Conservation (phyloP, 2,797 vertebrate genomes). For the Coilia nasus region DNA sequence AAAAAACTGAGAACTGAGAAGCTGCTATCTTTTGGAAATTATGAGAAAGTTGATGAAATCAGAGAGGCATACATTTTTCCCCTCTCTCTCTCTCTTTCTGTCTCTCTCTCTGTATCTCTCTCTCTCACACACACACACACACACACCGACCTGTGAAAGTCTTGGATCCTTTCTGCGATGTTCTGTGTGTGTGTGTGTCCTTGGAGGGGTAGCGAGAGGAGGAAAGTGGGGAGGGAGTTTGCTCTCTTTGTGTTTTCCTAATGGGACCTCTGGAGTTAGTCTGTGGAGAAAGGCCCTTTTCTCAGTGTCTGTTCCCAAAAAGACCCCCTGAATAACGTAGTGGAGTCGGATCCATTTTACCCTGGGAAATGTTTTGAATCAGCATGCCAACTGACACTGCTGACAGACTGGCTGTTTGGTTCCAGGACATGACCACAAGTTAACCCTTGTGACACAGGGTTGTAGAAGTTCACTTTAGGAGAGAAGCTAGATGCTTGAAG, state of each 20-base stretch:
- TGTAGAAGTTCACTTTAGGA: neutral
- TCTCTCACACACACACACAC: neutral
- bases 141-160: slow-evolving; percentile 43
- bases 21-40: neutral
- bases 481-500: neutral
- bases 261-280: slow-evolving; percentile 59
- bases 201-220: neutral
- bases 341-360: slow-evolving; percentile 64
- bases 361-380: slow-evolving; percentile 73
- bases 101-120: too few relatives aligned
- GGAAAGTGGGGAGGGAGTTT: neutral
- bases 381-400: slow-evolving; percentile 68
- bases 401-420: slow-evolving; percentile 66
- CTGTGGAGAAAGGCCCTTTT: slow-evolving; percentile 58
- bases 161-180: slow-evolving; percentile 47
- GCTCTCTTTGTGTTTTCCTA: slow-evolving; percentile 56
- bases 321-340: slow-evolving; percentile 54
- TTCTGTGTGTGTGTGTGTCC: slow-evolving; percentile 19
- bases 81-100: too few relatives aligned
- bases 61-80: neutral
- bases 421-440: slow-evolving; percentile 44
- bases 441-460: neutral
- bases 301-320: slow-evolving; percentile 59
- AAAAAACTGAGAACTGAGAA: neutral
- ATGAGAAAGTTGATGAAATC: neutral